Evolutionary conservation across 1,140 invertebrate species (phyloP), one percentile per base, ranked within the genome.

Genomic region (Hylaeus anthracinus): DNA sequence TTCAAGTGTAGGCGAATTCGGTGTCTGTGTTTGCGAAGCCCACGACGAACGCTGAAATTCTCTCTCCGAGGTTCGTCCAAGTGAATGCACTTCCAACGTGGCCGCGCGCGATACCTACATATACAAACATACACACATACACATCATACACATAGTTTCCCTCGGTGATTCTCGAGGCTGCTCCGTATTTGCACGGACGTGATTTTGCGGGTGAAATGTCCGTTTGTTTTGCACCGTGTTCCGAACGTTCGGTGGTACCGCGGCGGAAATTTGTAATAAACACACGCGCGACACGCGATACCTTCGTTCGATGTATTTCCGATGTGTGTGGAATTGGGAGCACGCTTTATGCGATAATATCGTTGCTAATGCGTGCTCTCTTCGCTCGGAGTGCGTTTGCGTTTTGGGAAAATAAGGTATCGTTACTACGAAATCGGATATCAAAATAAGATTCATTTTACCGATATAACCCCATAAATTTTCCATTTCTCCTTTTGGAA

Each of bases 201-300:
- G 61, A 55, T 74, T 74, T 65, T 43, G 39, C 61, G 72, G 61
- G 12, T 12, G 41, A 58, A 67, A 45, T 43, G 41, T 65, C 3
- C 73, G 51, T 67, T 67, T 76, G 73, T 76, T 60, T 60, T 69
- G 58, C 74, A 69, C 55, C 43, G 15, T 65, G 64, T 65, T 43
- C 6, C 15, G 15, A 37, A 26, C 39, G 45, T 12, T 41, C 45
- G 37, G n/a, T 14, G 58, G 53, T 58, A 43, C 39, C 69, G 14
- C 26, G 26, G 26, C 65, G 65, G 53, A 48, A 76, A 56, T 45
- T 69, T 10, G 43, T 48, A 60, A 48, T 70, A 70, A 69, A 69
- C 64, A n/a, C 64, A 10, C 15, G 41, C 51, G 64, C 43, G 45
- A 67, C 51, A 45, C 64, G 58, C 48, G 72, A 61, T 48, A 48